phyloP scores from a whole-genome alignment of 2,113 vertebrate species.

The Heterochromis multidens region DNA sequence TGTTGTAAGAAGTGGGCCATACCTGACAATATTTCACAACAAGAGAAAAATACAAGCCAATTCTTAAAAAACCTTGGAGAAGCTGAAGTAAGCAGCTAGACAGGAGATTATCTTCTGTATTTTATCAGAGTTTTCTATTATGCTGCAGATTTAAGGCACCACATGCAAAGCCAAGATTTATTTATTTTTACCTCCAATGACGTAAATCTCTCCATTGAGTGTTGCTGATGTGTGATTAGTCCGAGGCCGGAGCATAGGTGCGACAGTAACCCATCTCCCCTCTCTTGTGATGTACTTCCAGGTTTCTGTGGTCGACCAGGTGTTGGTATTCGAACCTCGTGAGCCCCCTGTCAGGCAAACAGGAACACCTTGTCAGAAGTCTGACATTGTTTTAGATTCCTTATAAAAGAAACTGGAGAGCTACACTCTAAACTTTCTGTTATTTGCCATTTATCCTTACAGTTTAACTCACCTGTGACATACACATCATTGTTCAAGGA shows the following conservation, averaged over 20 bases:
- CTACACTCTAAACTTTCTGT: background rate
- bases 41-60: background rate
- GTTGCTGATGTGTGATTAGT: slow-evolving; percentile 89
- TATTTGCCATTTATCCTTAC: background rate
- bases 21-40: background rate
- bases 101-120: background rate
- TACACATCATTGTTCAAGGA: slow-evolving; percentile 90
- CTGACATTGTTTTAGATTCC: slow-evolving; percentile 5
- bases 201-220: slow-evolving; percentile 94
- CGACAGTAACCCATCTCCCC: slow-evolving; percentile 82
- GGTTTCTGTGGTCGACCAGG: slow-evolving; percentile 93
- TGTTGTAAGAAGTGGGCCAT: background rate
- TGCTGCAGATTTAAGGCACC: slow-evolving; percentile 17
- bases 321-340: slow-evolving; percentile 86
- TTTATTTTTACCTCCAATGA: slow-evolving; percentile 86
- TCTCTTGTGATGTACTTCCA: slow-evolving; percentile 90
- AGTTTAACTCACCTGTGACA: slow-evolving; percentile 84
- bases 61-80: background rate
- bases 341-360: slow-evolving; percentile 83
- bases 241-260: slow-evolving; percentile 89
- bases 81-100: background rate
- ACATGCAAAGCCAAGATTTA: slow-evolving; percentile 10
- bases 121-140: slow-evolving; percentile 3
- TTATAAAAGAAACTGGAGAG: background rate
- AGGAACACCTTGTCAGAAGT: slow-evolving; percentile 4